A percentile compares a stretch with the other conserved stretches of the same genome.
Conservation (phyloP, 2,797 vertebrate species). For the Eidolon dupreanum region DNA sequence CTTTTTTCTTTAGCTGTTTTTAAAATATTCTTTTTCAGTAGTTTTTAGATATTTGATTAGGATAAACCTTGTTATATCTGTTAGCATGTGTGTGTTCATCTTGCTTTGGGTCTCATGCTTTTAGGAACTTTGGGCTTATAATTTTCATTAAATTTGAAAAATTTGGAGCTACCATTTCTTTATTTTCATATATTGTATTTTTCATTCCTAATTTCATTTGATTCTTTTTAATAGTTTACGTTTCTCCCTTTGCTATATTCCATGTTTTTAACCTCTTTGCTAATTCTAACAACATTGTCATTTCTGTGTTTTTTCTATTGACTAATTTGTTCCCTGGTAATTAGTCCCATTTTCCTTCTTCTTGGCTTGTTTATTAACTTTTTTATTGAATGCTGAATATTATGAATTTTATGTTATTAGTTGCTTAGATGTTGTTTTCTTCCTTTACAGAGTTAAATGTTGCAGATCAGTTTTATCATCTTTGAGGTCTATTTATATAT, state of each 20-base stretch:
- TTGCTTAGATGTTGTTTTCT: not conserved
- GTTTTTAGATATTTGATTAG: not conserved
- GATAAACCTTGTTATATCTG: not conserved
- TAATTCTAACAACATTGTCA: constrained; percentile 1
- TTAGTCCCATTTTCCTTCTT: not conserved
- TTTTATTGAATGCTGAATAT: not conserved
- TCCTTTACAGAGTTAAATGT: not conserved
- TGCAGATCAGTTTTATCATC: not conserved
- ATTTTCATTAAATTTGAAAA: not conserved
- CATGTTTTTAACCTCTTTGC: not conserved
- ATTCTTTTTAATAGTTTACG: not conserved
- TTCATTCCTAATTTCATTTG: not conserved
- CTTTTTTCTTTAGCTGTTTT: not conserved
- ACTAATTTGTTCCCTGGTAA: not conserved
- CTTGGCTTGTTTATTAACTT: not conserved
- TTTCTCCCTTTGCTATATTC: not conserved
- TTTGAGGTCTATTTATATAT: not conserved
- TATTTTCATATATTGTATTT: not conserved
- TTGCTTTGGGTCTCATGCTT: not conserved
- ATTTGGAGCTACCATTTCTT: not conserved
- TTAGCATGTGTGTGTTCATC: not conserved
- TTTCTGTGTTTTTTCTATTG: not conserved
- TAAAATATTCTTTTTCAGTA: not conserved
- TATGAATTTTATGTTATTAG: not conserved
- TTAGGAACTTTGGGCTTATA: not conserved